Base-by-base conservation (phyloP, 2,888 invertebrate species). In the Nomada fucata region DNA sequence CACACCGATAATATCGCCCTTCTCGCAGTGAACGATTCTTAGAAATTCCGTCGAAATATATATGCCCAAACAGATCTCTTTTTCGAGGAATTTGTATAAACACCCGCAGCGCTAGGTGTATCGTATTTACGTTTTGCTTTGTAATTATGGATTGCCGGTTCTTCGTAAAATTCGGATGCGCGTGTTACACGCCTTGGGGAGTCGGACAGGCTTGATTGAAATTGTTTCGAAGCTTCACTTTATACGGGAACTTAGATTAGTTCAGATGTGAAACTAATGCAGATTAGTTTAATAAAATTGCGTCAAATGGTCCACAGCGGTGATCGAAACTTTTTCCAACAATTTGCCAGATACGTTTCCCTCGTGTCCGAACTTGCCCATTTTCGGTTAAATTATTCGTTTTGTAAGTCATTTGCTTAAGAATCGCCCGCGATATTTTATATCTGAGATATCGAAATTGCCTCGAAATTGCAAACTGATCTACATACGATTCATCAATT, bases 201-300 rank as follows among this genome's bases (percentile, higher is more conserved):
- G 2, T 13, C 7, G 60, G 29, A 15, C 9, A 53, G 52, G 23
- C 44, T 50, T 50, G 53, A 53, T 64, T 42, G 47, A 59, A 71
- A 71, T 67, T 71, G 79, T 65, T 78, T 50, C 53, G 36, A 7
- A 67, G 60, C 36, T 64, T 59, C 36, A 18, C n/a, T n/a, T 18
- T 61, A 23, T 23, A 11, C 15, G 23, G 5, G 9, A 55, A 50
- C 55, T 61, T 13, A n/a, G 9, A 29, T 59, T 47, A 9, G 9
- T 29, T 47, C n/a, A n/a, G 9, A 29, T 59, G 23, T 23, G 23
- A 23, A 23, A 23, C 23, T 23, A 23, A 23, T 23, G 23, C n/a
- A n/a, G 9, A 29, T 59, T 29, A 9, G 9, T 29, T 47, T 23
- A 23, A 55, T 13, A 0, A 44, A 57, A 13, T 59, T 44, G 26